Base-by-base conservation (phyloP, 1,140 invertebrate species). In the Chrysomallon squamiferum region DNA sequence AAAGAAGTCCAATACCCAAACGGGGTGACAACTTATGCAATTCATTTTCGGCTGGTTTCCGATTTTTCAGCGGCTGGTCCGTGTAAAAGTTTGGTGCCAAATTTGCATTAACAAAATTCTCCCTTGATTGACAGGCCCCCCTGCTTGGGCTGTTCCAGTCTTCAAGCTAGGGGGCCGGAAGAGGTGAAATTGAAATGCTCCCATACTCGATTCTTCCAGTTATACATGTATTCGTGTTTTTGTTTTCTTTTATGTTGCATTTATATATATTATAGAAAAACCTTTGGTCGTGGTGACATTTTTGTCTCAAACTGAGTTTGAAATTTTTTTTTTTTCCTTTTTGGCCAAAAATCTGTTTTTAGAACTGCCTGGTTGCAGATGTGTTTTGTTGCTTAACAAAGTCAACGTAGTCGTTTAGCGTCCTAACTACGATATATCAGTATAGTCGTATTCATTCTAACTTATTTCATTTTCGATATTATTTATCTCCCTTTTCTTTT, bases 221-320 rank as follows among this genome's bases (percentile, higher is more conserved):
- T 38, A 38, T 38, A 38, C 35, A 38, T 54, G 50, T 54, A 54
- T 54, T 25, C 29, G 50, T 54, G n/a, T n/a, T n/a, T 25, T 54
- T 54, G 15, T 54, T 27, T 54, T 18, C n/a, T 27, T 54, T 54
- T 54, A 54, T 54, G 35, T 38, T 38, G 35, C 35, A 54, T 54
- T 27, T 54, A 52, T 52, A 54, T 54, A 18, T 54, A 22, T 22
- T 15, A 25, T 15, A 27, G 25, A 52, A 27, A 54, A 25, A 27
- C 50, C 22, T 54, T 54, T 54, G 22, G 50, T 25, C 50, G n/a
- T 20, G 50, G 22, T 54, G 29, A 27, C 50, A 54, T 18, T 54
- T 54, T 15, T 54, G 50, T 54, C 50, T 54, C 50, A 54, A 54
- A 54, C 50, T 54, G 29, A 25, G 50, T 54, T 54, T 54, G 50